These are phyloP conservation scores for Coccyzus lansbergi DNA, from an alignment of 2,797 vertebrate species.

Conservation along the genomic window DNA sequence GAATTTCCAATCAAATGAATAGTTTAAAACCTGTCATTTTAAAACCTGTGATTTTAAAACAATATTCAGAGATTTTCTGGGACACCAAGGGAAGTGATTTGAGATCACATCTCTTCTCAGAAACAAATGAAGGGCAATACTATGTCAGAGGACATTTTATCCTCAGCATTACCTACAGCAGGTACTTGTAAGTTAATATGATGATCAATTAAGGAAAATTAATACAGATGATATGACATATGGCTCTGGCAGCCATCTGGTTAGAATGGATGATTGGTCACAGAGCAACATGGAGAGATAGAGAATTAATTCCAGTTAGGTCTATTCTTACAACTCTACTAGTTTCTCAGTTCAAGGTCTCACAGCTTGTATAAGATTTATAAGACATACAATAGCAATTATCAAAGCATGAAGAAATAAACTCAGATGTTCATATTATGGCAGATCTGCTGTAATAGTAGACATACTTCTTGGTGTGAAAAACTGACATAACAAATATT, in stretches of 20 bases:
- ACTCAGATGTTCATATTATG: neutral
- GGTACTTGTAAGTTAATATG: conserved; percentile 15
- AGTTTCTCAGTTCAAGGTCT: conserved; percentile 24
- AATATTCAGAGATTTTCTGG: neutral
- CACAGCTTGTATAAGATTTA: conserved; percentile 2
- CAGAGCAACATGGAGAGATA: neutral
- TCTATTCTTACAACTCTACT: neutral
- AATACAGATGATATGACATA: conserved; percentile 40
- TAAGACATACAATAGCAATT: conserved; percentile 37
- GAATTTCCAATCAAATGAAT: neutral
- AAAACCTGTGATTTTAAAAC: neutral
- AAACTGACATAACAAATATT: neutral
- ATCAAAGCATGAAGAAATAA: conserved; percentile 8
- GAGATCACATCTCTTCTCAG: neutral
- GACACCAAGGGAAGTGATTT: neutral
- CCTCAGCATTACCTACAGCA: conserved; percentile 9
- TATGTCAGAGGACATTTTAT: neutral
- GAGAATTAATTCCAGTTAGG: neutral
- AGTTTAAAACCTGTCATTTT: neutral
- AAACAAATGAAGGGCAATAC: neutral
- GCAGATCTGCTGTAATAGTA: neutral
- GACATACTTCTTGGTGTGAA: neutral
- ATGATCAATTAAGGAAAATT: conserved; percentile 40
- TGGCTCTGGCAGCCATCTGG: neutral
- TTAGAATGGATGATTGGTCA: neutral